Base-by-base conservation (phyloP, 1,140 invertebrate genomes). In the Brachystomella parvula region DNA sequence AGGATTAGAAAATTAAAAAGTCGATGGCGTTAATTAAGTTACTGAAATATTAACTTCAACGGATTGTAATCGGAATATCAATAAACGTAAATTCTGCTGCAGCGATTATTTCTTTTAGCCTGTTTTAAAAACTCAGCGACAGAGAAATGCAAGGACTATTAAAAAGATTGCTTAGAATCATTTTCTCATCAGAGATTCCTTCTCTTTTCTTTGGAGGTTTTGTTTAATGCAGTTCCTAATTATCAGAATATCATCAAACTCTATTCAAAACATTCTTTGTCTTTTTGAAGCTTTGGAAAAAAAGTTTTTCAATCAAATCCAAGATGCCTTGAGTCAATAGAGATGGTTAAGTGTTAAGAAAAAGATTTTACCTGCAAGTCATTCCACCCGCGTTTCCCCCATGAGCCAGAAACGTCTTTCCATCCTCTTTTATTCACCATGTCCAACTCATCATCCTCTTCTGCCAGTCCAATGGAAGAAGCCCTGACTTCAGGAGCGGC, bases 301-400 rank as follows among this genome's bases (percentile, higher is more conserved):
- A 57, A 29, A n/a, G 9, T 24, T 24, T n/a, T 24, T 24, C 53
- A 29, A 57, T n/a, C 24, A 9, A 29, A n/a, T 24, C n/a, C 9
- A 9, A 29, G 12, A 57, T 9, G 53, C 53, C n/a, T 29, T n/a
- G 9, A 29, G n/a, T 6, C 33, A 62, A 53, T 21, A 53, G 29
- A 30, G 21, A 31, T 39, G 62, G 31, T 24, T 3, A 49, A 56
- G 29, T 57, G 1, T 15, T 24, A 29, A 49, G 24, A 35, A 59
- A 17, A 62, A 30, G 30, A 12, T 15, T 32, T 35, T 59, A 69
- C 67, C 67, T 65, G 63, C 47, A 71, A 24, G 47, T 72, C 65
- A 24, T 63, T 63, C 69, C 69, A 71, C 3, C 31, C 68, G 33
- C 68, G 64, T 63, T 70, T 70, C 21, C 68, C 71, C 71, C 71